A percentile compares a stretch with the other conserved stretches of the same genome.
These are phyloP conservation scores for Hassar affinis DNA, from an alignment of 2,113 vertebrate genomes.

Conservation along the genomic window DNA sequence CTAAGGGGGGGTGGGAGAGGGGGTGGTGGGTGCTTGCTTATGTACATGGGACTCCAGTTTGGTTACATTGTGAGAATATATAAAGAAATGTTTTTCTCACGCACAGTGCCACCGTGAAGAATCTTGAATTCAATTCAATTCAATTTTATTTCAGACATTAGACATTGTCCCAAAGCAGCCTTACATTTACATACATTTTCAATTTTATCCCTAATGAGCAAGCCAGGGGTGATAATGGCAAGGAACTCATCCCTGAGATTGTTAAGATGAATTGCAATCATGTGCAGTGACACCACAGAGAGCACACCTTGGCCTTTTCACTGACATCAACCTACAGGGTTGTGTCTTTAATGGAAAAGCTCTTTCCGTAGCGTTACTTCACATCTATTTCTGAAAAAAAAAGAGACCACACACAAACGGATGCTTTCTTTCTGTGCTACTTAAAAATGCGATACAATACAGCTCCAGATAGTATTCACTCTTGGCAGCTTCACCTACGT, in stretches of 20 bases:
- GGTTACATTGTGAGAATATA: neutral
- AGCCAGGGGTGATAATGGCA: too few species aligned
- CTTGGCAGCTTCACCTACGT: slow-evolving; percentile 1
- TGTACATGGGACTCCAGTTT: slow-evolving; percentile 4
- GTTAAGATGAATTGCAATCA: slow-evolving; percentile 3
- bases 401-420: slow-evolving; percentile 29
- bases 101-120: too few species aligned
- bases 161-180: too few species aligned
- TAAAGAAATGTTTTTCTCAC: too few species aligned
- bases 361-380: neutral
- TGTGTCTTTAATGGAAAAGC: slow-evolving; percentile 1
- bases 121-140: too few species aligned
- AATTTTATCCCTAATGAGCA: too few species aligned
- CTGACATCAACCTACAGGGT: slow-evolving; percentile 6
- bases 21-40: neutral
- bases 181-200: too few species aligned
- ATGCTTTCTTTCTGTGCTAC: neutral
- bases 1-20: neutral
- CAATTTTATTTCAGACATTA: too few species aligned
- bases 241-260: too few species aligned
- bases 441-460: neutral
- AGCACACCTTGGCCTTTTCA: neutral
- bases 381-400: neutral
- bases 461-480: neutral
- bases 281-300: slow-evolving; percentile 1